These are phyloP conservation scores for Asteroscopus sphinx DNA, from an alignment of 2,888 invertebrate genomes.

Conservation along the genomic window DNA sequence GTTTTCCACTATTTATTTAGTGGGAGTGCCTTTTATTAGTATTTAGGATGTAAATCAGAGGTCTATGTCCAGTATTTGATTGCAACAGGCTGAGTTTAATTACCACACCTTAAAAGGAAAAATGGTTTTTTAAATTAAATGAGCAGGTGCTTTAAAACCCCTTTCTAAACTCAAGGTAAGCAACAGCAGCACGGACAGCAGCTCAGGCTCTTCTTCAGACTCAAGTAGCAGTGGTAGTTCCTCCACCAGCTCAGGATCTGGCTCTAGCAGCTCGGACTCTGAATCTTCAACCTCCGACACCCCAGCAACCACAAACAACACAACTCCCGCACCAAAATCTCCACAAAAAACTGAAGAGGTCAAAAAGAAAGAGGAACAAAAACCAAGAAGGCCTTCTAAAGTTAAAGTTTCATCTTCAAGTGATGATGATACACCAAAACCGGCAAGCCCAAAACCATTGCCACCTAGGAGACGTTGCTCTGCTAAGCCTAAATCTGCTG, in stretches of 20 bases:
- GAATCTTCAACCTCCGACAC: constrained; percentile 91
- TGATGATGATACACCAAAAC: constrained; percentile 90
- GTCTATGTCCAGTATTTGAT: not conserved
- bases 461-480: constrained; percentile 87
- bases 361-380: constrained; percentile 78
- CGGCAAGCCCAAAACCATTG: constrained; percentile 74
- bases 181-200: constrained; percentile 90
- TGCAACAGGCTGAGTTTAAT: not conserved
- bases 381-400: constrained; percentile 77
- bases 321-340: constrained; percentile 74
- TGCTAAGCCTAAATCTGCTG: constrained; percentile 91
- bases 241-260: constrained; percentile 92
- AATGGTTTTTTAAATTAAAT: too few relatives aligned
- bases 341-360: constrained; percentile 79
- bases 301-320: constrained; percentile 63
- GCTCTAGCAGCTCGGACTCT: constrained; percentile 92
- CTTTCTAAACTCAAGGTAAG: constrained; percentile 73
- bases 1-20: too few relatives aligned
- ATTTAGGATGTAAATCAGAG: not conserved
- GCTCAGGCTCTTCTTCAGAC: constrained; percentile 92
- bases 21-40: not conserved
- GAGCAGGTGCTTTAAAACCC: not conserved
- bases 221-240: constrained; percentile 92
- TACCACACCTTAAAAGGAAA: too few relatives aligned
- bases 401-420: constrained; percentile 89